Evolutionary conservation across 2,888 invertebrate species (phyloP).

Genomic region (Meteorus cinctellus): DNA sequence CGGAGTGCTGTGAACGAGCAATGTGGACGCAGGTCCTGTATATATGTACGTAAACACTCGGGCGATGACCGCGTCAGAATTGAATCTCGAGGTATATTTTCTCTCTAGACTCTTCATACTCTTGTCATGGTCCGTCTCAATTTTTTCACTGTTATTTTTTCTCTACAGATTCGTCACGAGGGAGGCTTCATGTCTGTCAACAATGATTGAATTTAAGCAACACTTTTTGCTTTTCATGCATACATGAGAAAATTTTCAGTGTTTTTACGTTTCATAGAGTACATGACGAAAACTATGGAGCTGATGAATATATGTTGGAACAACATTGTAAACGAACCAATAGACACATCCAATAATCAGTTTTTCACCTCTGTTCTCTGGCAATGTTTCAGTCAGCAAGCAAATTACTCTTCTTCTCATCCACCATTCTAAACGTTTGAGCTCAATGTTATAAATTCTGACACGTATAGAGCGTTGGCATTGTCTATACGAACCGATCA

Average conservation of each 20-base stretch:
- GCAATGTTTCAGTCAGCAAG: too few relatives aligned
- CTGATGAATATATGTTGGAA: neutral
- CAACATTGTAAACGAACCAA: too few relatives aligned
- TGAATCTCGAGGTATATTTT: neutral
- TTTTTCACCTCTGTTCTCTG: too few relatives aligned
- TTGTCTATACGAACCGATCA: too few relatives aligned
- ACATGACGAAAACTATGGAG: neutral
- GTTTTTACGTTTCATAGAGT: neutral
- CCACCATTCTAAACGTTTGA: too few relatives aligned
- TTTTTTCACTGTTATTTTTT: neutral
- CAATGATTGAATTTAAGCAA: neutral
- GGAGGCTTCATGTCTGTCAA: conserved; percentile 17
- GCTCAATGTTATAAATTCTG: too few relatives aligned
- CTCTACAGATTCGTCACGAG: neutral
- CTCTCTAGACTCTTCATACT: neutral
- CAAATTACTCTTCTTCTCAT: too few relatives aligned
- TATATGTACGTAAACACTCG: neutral
- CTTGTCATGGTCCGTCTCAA: conserved; percentile 4
- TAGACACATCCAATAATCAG: too few relatives aligned
- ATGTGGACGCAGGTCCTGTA: neutral
- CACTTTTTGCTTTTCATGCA: neutral
- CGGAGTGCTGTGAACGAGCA: neutral
- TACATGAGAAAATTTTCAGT: neutral
- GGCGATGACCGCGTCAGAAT: conserved; percentile 15
- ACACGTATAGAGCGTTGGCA: too few relatives aligned